These are phyloP conservation scores for Hemitrygon akajei DNA, from an alignment of 2,797 vertebrate genomes.

Conservation along the genomic window DNA sequence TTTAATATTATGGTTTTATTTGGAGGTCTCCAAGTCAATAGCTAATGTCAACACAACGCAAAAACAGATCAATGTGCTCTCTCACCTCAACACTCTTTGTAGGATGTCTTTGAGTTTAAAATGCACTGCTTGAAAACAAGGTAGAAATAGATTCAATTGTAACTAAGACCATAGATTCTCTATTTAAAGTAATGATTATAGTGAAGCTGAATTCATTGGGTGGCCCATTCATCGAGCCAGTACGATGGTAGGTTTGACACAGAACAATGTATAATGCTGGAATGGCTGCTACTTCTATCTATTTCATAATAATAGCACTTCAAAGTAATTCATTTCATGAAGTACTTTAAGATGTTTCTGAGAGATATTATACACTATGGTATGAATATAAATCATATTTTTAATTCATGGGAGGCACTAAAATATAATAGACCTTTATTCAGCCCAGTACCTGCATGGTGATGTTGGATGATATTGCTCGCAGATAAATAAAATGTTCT, in stretches of 20 bases:
- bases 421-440: background rate
- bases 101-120: background rate
- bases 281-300: background rate
- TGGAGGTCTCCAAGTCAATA: background rate
- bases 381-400: background rate
- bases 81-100: background rate
- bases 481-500: background rate
- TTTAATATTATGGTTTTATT: background rate
- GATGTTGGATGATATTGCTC: background rate
- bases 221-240: background rate
- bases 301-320: background rate
- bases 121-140: background rate
- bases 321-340: conserved; percentile 6
- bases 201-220: background rate
- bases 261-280: background rate
- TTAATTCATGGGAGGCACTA: background rate
- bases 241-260: background rate
- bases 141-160: background rate
- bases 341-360: background rate
- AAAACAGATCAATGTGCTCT: background rate
- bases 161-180: background rate
- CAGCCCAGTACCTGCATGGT: background rate
- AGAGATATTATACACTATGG: background rate
- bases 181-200: background rate
- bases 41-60: background rate